A percentile compares a stretch with the other conserved stretches of the same genome.
Evolutionary conservation across 1,140 invertebrate genomes (phyloP).

Genomic region (Rhynchophorus ferrugineus): DNA sequence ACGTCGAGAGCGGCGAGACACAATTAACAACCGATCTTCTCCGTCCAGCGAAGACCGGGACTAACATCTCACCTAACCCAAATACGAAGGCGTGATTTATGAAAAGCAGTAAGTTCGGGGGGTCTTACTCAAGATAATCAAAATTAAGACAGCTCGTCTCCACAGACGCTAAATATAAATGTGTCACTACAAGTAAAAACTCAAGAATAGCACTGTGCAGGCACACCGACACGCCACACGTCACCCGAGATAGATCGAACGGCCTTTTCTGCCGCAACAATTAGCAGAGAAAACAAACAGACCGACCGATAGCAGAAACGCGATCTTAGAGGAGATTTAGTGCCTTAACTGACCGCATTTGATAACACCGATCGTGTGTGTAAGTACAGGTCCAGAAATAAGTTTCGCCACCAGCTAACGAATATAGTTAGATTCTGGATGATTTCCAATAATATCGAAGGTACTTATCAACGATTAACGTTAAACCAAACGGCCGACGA

Average conservation of each 20-base stretch:
- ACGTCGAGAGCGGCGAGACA: neutral
- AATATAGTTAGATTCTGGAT: slow-evolving; percentile 34
- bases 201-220: slow-evolving; percentile 19
- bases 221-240: slow-evolving; percentile 10
- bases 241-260: too few relatives aligned
- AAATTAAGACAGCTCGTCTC: neutral
- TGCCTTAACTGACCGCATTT: slow-evolving; percentile 15
- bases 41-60: too few relatives aligned
- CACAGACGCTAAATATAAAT: slow-evolving; percentile 11
- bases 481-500: slow-evolving; percentile 11
- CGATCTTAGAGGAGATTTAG: slow-evolving; percentile 3
- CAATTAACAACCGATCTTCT: neutral
- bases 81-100: neutral
- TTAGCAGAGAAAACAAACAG: slow-evolving; percentile 3
- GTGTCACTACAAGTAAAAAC: slow-evolving; percentile 21
- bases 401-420: slow-evolving; percentile 27
- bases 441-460: slow-evolving; percentile 31
- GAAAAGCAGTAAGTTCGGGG: too few relatives aligned
- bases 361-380: slow-evolving; percentile 23
- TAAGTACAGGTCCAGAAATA: slow-evolving; percentile 37
- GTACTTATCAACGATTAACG: slow-evolving; percentile 32
- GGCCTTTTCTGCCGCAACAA: neutral
- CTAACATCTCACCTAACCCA: too few relatives aligned
- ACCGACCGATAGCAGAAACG: too few relatives aligned
- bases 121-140: neutral